Evolutionary conservation across 2,888 invertebrate species (phyloP).

Genomic region (Polylopha cassiicola): DNA sequence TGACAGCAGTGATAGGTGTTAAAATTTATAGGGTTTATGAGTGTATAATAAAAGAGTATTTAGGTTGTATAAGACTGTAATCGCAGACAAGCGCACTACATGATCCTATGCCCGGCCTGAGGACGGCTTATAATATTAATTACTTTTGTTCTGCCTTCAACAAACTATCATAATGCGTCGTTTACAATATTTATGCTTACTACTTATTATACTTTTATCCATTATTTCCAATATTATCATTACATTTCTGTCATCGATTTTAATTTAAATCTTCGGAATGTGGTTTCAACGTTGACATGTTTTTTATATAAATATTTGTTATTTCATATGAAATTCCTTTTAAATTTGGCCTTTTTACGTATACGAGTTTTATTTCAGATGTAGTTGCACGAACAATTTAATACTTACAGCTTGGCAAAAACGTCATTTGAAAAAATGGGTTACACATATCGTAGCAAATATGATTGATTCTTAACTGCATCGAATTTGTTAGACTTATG

Average conservation of each 20-base stretch:
- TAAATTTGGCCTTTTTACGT: too few relatives aligned
- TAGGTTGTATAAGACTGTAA: constrained; percentile 26
- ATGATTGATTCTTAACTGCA: too few relatives aligned
- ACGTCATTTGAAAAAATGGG: too few relatives aligned
- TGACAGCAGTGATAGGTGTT: too few relatives aligned
- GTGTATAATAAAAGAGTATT: neutral
- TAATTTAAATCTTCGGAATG: constrained; percentile 27
- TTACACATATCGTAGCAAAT: too few relatives aligned
- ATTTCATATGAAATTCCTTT: too few relatives aligned
- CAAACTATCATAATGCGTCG: constrained; percentile 46
- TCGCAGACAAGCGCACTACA: constrained; percentile 31
- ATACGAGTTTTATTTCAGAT: too few relatives aligned
- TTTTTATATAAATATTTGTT: too few relatives aligned
- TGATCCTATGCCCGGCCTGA: constrained; percentile 34
- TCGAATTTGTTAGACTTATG: too few relatives aligned
- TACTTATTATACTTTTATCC: constrained; percentile 47
- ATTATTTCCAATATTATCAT: constrained; percentile 37
- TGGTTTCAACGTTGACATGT: constrained; percentile 27
- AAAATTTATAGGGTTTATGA: too few relatives aligned
- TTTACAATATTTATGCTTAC: constrained; percentile 65
- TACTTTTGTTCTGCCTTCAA: constrained; percentile 36
- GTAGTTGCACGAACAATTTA: too few relatives aligned
- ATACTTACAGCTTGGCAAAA: too few relatives aligned
- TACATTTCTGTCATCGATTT: constrained; percentile 39
- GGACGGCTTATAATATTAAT: constrained; percentile 36